Evolutionary conservation across 64 coral and sea anemone genomes (phyloP).

Genomic region (Exaiptasia diaphana): DNA sequence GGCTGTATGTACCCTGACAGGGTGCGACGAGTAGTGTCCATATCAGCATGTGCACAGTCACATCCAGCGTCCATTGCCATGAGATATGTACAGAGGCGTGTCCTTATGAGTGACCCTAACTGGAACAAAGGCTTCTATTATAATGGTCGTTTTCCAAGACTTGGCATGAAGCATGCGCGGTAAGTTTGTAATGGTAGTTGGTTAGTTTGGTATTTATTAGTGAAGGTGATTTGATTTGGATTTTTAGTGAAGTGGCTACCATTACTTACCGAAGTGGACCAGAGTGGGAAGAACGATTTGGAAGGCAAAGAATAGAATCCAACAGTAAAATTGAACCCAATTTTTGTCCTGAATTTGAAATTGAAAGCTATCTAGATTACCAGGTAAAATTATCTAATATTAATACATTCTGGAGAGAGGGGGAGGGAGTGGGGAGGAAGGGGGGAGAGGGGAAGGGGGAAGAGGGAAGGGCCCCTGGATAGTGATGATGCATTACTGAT

Average conservation of each 20-base stretch:
- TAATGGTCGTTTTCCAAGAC: conserved; percentile 67
- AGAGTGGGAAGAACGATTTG: conserved; percentile 92
- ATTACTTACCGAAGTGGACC: conserved; percentile 88
- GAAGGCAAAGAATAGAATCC: conserved; percentile 68
- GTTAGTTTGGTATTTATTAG: background rate
- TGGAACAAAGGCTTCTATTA: conserved; percentile 98
- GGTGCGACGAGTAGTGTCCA: conserved; percentile 75
- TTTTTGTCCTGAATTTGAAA: conserved; percentile 91
- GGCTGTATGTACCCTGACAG: conserved; percentile 79
- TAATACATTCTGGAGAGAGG: background rate
- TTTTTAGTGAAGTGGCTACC: conserved; percentile 76
- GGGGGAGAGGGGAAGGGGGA: too few species aligned
- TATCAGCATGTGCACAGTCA: conserved; percentile 87
- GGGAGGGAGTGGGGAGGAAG: background rate
- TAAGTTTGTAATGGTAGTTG: background rate
- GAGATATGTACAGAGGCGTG: conserved; percentile 80
- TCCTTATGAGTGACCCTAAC: conserved; percentile 96
- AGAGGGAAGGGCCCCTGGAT: too few species aligned
- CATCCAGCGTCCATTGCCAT: conserved; percentile 91
- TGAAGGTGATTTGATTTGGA: background rate
- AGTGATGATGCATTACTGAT: too few species aligned
- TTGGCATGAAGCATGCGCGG: conserved; percentile 97
- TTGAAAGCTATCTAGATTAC: conserved; percentile 90
- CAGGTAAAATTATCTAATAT: conserved; percentile 22
- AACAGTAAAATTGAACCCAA: conserved; percentile 33